Evolutionary conservation across 1,140 invertebrate species (phyloP), one percentile per base, ranked within the genome.

Genomic region (Drosophila pseudoobscura): DNA sequence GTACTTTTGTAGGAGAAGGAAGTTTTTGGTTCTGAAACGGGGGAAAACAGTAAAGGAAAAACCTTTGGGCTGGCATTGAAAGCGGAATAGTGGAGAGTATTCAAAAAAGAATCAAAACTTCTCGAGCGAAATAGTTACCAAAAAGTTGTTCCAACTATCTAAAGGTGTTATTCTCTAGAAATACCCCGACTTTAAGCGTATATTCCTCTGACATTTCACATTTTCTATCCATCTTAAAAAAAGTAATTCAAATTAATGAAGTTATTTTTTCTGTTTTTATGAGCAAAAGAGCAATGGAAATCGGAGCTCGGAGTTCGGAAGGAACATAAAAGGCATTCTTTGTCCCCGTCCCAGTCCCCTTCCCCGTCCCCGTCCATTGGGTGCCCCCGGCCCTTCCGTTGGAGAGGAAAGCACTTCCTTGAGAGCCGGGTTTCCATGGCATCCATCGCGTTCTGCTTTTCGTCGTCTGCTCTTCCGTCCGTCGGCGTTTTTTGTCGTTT

Each of bases 401-500:
- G 20, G 35, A 3, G 11, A 13, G 35, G 11, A 39, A 13, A 39
- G 35, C 61, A 49, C 29, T 64, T 64, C 61, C 61, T 43, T 46
- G 17, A 46, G 46, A 71, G 64, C 68, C 51, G 24, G 41, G 65
- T 70, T 70, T 47, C 53, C 54, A 58, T 71, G 29, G 54, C 39
- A 39, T 44, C 46, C 65, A 58, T 71, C 35, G 65, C 39, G 22
- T 44, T 39, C 53, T n/a, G 26, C 35, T 70, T 56, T 46, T 61
- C 63, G 17, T 17, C 31, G 31, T 3, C 31, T 9, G 31, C 11
- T 11, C 35, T 11, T 35, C 9, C 35, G 3, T 35, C 9, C 11
- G 7, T 31, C 31, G 31, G 55, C 20, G 9, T 70, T 62, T 73
- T 80, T 70, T 62, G 51, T 59, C 65, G 64, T 78, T 83, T 78